phyloP scores from a whole-genome alignment of 1,140 invertebrate species.

The Tigriopus japonicus region DNA sequence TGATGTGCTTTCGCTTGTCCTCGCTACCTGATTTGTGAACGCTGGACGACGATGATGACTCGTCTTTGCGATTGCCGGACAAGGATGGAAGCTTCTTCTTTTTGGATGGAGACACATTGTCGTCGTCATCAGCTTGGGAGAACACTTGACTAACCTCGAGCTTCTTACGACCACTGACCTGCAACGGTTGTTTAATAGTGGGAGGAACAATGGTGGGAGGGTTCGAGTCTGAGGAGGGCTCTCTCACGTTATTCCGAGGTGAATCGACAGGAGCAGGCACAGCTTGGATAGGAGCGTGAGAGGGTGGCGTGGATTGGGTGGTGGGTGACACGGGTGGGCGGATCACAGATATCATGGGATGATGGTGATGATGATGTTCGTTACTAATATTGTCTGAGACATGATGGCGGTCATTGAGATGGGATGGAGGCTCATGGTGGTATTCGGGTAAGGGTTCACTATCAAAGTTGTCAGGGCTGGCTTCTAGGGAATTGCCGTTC shows the following conservation, averaged over 20 bases:
- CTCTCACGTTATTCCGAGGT: too few relatives aligned
- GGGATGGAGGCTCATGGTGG: not conserved
- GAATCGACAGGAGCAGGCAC: not conserved
- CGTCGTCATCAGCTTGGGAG: slow-evolving; percentile 71
- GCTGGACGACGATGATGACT: not conserved
- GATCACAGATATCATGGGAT: too few relatives aligned
- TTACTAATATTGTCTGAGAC: not conserved
- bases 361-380: not conserved
- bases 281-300: not conserved
- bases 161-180: not conserved
- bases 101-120: slow-evolving; percentile 26
- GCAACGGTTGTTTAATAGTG: too few relatives aligned
- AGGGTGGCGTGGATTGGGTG: not conserved
- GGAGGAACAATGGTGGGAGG: too few relatives aligned
- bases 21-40: slow-evolving; percentile 44
- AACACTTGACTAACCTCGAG: slow-evolving; percentile 62
- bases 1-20: slow-evolving; percentile 88
- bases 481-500: not conserved
- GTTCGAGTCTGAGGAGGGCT: too few relatives aligned
- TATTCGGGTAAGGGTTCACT: too few relatives aligned
- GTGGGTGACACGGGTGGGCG: not conserved
- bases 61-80: not conserved
- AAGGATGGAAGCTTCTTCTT: not conserved
- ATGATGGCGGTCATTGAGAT: not conserved
- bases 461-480: too few relatives aligned